phyloP scores from a whole-genome alignment of 2,888 invertebrate species.

The Oasisia sp. region DNA sequence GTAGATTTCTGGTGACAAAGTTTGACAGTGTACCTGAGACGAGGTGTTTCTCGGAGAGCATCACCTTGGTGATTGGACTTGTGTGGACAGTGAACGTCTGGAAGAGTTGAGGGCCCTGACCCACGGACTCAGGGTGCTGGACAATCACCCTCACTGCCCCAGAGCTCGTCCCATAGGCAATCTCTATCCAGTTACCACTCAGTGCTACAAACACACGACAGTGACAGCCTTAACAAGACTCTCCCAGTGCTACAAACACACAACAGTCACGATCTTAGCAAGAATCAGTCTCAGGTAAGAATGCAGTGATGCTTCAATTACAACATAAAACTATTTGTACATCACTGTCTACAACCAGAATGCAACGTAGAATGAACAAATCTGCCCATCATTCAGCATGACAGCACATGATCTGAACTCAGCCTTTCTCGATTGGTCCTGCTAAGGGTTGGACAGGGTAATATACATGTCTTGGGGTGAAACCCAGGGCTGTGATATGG shows the following conservation, averaged over 20 bases:
- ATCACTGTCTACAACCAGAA: too few species aligned
- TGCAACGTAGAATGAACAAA: too few species aligned
- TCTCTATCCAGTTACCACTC: slow-evolving; percentile 99
- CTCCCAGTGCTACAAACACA: slow-evolving; percentile 73
- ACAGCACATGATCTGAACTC: too few species aligned
- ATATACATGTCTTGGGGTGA: slow-evolving; percentile 98
- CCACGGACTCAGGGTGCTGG: slow-evolving; percentile 98
- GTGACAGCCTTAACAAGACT: too few species aligned
- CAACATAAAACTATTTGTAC: too few species aligned
- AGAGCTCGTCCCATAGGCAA: slow-evolving; percentile 95
- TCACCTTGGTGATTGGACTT: slow-evolving; percentile 79
- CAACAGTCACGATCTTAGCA: too few species aligned
- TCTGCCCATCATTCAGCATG: too few species aligned
- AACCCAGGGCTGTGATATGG: slow-evolving; percentile 93
- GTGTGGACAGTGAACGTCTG: slow-evolving; percentile 98
- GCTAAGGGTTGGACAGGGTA: not conserved
- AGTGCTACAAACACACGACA: slow-evolving; percentile 73
- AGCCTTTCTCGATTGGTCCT: too few species aligned
- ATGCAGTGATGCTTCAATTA: too few species aligned
- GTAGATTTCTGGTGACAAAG: not conserved
- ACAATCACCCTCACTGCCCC: slow-evolving; percentile 97
- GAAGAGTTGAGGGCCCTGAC: slow-evolving; percentile 97
- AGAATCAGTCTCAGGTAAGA: too few species aligned
- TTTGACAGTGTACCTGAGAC: slow-evolving; percentile 42
- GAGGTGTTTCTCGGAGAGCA: slow-evolving; percentile 49